phyloP scores from a whole-genome alignment of 2,888 invertebrate genomes.

The Euproctis similis region DNA sequence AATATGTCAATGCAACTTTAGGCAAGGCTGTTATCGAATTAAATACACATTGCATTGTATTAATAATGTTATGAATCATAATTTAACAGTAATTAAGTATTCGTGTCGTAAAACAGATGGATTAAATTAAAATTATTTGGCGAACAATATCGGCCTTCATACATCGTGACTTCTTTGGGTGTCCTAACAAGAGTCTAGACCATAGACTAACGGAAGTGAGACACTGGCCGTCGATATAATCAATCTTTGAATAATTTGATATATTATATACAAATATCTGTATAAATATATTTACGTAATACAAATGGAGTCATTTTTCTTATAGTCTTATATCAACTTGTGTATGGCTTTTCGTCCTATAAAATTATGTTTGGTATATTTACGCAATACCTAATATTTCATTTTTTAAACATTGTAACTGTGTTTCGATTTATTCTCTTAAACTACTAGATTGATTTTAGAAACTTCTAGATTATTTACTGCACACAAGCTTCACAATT shows the following conservation, averaged over 20 bases:
- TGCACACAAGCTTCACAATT: no score
- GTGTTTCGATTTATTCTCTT: no score
- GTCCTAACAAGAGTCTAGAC: background rate
- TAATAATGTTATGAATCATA: constrained; percentile 11
- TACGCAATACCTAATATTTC: no score
- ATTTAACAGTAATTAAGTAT: constrained; percentile 15
- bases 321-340: no score
- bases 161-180: background rate
- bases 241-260: background rate
- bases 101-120: constrained; percentile 15
- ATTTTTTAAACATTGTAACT: no score
- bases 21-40: constrained; percentile 6
- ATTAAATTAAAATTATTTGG: constrained; percentile 18
- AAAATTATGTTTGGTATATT: no score
- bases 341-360: no score
- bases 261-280: background rate
- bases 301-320: no score
- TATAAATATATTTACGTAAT: background rate
- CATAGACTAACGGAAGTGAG: constrained; percentile 2
- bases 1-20: no score
- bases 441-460: no score
- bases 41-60: constrained; percentile 10
- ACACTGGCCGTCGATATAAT: constrained; percentile 5
- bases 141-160: background rate
- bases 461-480: no score